Base-by-base conservation (phyloP, 2,797 vertebrate species). In the Tarsius wallacei region DNA sequence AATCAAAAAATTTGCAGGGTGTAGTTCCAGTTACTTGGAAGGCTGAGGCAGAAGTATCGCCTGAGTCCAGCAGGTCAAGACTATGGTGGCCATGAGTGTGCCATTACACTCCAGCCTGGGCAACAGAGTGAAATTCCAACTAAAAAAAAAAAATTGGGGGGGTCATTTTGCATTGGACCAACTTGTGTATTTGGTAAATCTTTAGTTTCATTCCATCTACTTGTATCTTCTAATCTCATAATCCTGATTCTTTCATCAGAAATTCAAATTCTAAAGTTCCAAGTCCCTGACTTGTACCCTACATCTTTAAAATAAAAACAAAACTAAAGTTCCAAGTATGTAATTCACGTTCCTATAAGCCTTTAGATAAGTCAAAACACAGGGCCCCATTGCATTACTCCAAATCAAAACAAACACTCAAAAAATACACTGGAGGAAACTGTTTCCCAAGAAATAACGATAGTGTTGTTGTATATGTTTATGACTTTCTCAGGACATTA, bases 331-430 rank as follows among this genome's bases (percentile, higher is more conserved):
- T 77, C 55, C 73, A 71, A 80, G 6, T 87, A 19, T 42, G 42
- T 42, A 42, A 57, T 71, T 42, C 36, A 5, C 14, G 73, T 89
- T 84, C 68, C 82, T 12, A 42, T 47, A 66, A 93, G 78, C 28
- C 78, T 6, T 77, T 71, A 76, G 16, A 12, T 36, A 81, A 55
- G 51, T 94, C 33, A 80, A 59, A 51, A 74, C 42, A 31, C 7
- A 57, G 51, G 13, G 9, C 5, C 19, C 68, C 6, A 3, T 2
- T 42, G 7, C 11, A 11, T 31, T 8, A 5, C 24, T 93, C 42
- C 68, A 92, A 94, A 78, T 88, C 53, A 96, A 70, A 93, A 92
- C 70, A 70, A 87, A 85, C 19, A 70, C 51, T 66, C 17, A 73
- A 81, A 17, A 81, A 86, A 85, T n/a, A 22, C 19, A 36, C 15